A percentile compares a stretch with the other conserved stretches of the same genome.
Conservation (phyloP, 2,888 invertebrate genomes). For the Scaptomyza caliginosa region DNA sequence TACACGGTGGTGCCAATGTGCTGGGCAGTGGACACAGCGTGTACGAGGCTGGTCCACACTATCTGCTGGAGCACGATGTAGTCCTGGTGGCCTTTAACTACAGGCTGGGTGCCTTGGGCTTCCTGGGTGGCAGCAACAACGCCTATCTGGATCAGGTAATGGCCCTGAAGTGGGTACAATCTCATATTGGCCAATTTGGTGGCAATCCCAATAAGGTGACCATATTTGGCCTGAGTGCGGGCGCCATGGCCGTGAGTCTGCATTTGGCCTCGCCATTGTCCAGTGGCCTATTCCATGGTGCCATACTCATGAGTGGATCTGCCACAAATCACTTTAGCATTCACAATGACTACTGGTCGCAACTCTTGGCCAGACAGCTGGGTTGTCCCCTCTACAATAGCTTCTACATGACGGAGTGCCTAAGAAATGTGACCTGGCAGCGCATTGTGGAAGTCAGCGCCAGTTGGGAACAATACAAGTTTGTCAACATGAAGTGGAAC, state of each 20-base stretch:
- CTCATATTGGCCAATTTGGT: slow-evolving; percentile 87
- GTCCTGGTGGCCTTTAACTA: slow-evolving; percentile 81
- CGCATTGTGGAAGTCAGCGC: slow-evolving; percentile 61
- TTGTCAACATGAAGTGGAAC: slow-evolving; percentile 79
- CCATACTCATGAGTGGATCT: slow-evolving; percentile 88
- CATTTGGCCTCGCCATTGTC: slow-evolving; percentile 87
- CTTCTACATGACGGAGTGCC: slow-evolving; percentile 86
- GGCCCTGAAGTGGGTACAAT: slow-evolving; percentile 87
- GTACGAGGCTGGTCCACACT: slow-evolving; percentile 76
- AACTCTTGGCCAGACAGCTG: slow-evolving; percentile 86
- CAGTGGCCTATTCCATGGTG: slow-evolving; percentile 88
- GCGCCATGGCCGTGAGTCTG: slow-evolving; percentile 84
- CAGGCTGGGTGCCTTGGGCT: slow-evolving; percentile 84
- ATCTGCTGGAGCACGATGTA: slow-evolving; percentile 78
- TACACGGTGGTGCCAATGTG: slow-evolving; percentile 79
- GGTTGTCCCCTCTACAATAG: slow-evolving; percentile 86
- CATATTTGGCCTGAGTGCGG: slow-evolving; percentile 86
- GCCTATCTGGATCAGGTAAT: slow-evolving; percentile 88
- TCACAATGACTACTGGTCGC: slow-evolving; percentile 85
- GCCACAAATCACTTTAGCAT: slow-evolving; percentile 85
- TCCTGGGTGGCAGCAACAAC: slow-evolving; percentile 87
- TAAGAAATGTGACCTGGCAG: slow-evolving; percentile 79
- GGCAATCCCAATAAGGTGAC: slow-evolving; percentile 88
- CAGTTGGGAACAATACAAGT: slow-evolving; percentile 67
- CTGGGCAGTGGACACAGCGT: slow-evolving; percentile 73